Evolutionary conservation across 2,113 vertebrate species (phyloP), one percentile per base, ranked within the genome.

Genomic region (Aviceda subcristata): DNA sequence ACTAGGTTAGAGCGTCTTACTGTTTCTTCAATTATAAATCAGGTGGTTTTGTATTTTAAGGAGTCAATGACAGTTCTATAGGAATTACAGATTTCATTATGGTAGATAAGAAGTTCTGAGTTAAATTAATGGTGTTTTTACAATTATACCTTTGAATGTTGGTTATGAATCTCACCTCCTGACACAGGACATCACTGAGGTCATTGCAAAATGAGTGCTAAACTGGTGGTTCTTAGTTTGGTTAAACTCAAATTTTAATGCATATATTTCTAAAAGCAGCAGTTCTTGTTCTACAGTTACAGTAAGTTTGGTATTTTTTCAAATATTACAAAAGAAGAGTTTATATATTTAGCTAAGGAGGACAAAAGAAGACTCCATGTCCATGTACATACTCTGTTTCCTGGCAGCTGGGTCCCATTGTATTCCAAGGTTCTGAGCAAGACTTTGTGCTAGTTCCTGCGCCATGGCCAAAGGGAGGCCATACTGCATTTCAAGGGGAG

Each of bases 391-490:
- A 99, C 99, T 99, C 97, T 97, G 98, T 97, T 99, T 99, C 97
- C 98, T 99, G 77, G 98, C 96, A 83, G 98, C 98, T 32, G 99
- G 99, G 91, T 99, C 99, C 99, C 99, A 99, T 24, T 99, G 99
- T 97, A 99, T 99, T 84, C 99, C 99, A 76, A 99, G 98, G 97
- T 99, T 99, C 98, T 99, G 99, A 92, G 99, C 99, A 97, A 99
- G 98, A 96, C 99, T 99, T 97, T 99, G 99, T 22, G 99, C 98
- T 50, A 99, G 96, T 55, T 99, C 98, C 91, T 98, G 98, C 67
- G 99, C 98, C 99, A 99, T 99, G 84, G 99, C 98, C 98, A 98
- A 98, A 86, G 98, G 97, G 88, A 97, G 98, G 88, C 98, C 99
- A 72, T 99, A 99, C 99, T 99, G 98, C 92, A 92, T 97, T 97